Percentiles rank a stretch among this genome's conserved stretches.
phyloP scores from a whole-genome alignment of 2,888 invertebrate genomes.

The Anodontia alba region DNA sequence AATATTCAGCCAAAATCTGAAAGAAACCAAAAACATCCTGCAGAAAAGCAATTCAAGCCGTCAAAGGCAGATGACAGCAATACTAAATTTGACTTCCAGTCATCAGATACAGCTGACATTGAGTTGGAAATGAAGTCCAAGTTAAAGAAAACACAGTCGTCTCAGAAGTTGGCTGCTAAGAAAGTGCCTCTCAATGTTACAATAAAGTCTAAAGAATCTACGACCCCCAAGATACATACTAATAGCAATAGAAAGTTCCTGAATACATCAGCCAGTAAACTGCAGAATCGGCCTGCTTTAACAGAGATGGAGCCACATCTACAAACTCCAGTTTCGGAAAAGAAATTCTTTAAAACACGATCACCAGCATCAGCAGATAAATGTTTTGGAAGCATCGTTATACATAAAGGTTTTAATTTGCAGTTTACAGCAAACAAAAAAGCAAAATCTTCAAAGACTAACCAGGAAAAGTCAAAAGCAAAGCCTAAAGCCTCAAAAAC shows the following conservation, averaged over 20 bases:
- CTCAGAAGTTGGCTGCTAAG: background rate
- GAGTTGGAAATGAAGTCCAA: conserved; percentile 19
- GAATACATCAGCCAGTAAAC: conserved; percentile 29
- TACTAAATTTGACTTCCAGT: conserved; percentile 49
- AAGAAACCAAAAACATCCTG: background rate
- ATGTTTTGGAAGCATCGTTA: conserved; percentile 56
- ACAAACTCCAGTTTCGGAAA: conserved; percentile 47
- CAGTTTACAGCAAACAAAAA: conserved; percentile 65
- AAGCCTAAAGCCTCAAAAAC: background rate
- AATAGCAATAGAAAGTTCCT: background rate
- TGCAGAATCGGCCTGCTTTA: background rate
- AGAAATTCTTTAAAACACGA: conserved; percentile 73
- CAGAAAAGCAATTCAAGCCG: background rate
- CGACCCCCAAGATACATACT: conserved; percentile 24
- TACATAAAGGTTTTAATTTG: conserved; percentile 73
- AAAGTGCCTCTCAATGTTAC: conserved; percentile 40
- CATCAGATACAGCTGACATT: conserved; percentile 47
- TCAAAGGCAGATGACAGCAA: background rate
- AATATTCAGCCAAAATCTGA: conserved; percentile 51
- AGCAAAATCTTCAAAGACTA: conserved; percentile 23
- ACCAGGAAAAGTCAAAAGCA: conserved; percentile 21
- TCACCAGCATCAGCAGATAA: conserved; percentile 67
- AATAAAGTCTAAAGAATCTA: conserved; percentile 1
- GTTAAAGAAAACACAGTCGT: background rate
- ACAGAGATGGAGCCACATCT: background rate